Conservation (phyloP, 2,113 vertebrate genomes). For the Saiga tatarica region DNA sequence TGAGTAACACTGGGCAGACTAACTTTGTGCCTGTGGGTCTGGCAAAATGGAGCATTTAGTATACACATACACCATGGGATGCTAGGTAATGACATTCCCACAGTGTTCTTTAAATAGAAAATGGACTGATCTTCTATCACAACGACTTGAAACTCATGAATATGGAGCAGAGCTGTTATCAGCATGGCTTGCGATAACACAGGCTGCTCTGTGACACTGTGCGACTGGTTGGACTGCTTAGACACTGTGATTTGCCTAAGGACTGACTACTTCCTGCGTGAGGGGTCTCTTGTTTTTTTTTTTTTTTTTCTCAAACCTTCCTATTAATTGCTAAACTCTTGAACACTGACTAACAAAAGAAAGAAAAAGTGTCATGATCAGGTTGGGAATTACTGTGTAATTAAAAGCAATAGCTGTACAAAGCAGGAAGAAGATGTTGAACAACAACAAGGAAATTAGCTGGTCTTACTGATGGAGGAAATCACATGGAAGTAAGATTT, state of each 20-base stretch:
- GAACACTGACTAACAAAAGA: not conserved
- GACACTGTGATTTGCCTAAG: not conserved
- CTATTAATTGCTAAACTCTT: not conserved
- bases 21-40: not conserved
- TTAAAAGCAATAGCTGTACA: not conserved
- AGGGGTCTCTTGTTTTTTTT: not conserved
- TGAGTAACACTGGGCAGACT: not conserved
- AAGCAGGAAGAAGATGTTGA: not conserved
- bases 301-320: not conserved
- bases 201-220: not conserved
- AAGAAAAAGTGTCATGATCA: not conserved
- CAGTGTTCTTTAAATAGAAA: not conserved
- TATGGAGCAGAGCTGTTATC: not conserved
- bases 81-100: not conserved
- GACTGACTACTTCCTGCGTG: not conserved
- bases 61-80: accelerated
- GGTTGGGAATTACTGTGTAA: not conserved
- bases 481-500: not conserved
- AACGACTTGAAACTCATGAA: not conserved
- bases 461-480: not conserved
- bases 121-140: not conserved
- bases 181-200: not conserved
- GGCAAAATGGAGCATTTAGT: not conserved
- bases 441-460: not conserved
- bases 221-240: not conserved